Base-by-base conservation (phyloP, 2,113 vertebrate species). In the Condylura cristata region DNA sequence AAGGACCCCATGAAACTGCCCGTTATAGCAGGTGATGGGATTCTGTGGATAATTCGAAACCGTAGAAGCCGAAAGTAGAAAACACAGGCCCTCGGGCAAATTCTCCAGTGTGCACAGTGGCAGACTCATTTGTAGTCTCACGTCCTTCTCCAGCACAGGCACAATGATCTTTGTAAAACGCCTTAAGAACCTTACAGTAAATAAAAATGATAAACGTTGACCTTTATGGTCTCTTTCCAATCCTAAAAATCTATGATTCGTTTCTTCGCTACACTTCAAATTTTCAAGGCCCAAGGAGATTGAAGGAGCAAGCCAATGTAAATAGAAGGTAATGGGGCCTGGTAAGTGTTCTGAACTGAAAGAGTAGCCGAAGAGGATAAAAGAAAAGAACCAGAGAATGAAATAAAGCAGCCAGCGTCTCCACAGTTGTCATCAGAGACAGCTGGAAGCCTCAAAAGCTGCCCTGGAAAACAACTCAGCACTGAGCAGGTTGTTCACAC, bases 161-260 rank as follows among this genome's bases (percentile, higher is more conserved):
- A 2, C 72, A 75, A 41, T 56, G 46, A 84, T 58, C 32, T 91
- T 89, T 89, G 10, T 74, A 41, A 94, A 92, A 66, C 65, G 24
- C 84, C 65, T 76, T 88, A 83, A 92, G 61, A 91, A 71, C 0
- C 11, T 80, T 56, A 32, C 2, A 72, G 53, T 91, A 78, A 97
- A 84, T 86, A 95, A 94, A 89, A 95, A 71, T 66, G 34, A 76
- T 70, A 86, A 81, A 74, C 68, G 60, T 79, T 92, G 89, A 86
- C 37, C 63, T 53, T 86, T 66, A 7, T 17, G 11, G 61, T 85
- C 79, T 92, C 70, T 66, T 93, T 91, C 87, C 76, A 91, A 46
- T 12, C 44, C 63, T 89, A 95, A 88, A 94, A 90, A 22, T 92
- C 70, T 78, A 37, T 76, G 72, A 82, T 72, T 81, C 8, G 0